Evolutionary conservation across 2,888 invertebrate species (phyloP), one percentile per base, ranked within the genome.

Genomic region (Cistogaster globosa): DNA sequence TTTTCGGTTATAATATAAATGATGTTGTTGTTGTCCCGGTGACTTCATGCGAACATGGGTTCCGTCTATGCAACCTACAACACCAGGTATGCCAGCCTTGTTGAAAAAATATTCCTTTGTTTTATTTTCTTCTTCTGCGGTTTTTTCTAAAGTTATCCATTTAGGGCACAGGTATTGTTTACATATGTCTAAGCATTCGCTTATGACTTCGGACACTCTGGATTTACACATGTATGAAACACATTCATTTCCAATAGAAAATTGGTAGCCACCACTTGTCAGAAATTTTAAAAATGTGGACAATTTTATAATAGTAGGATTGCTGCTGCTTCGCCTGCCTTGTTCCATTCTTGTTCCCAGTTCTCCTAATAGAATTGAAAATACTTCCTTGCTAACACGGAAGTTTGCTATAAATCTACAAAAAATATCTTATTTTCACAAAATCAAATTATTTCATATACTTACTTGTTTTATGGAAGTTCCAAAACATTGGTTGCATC

Each of bases 11-110:
- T 63, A 63, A 45, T 45, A 63, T 4, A 63, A 20, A 45, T 63
- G 63, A 7, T 45, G 9, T n/a, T 20, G 38, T 45, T n/a, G 20
- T 18, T n/a, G 11, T 45, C 63, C 42, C 3, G 48, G 63, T 9
- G n/a, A 63, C 22, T 63, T 63, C 9, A 63, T 42, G n/a, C 63
- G 42, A n/a, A 62, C 18, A 36, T 62, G 36, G n/a, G 60, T 62
- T 16, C 51, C 18, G 60, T 36, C 60, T 12, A 42, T 14, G 14
- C 63, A 63, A 4, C 26, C 26, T 26, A 26, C 26, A 26, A 26
- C 26, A 26, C 26, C 26, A 26, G 26, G 26, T 26, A 26, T 26
- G 26, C 2, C 26, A 26, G 26, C 26, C 26, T 26, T 26, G 26
- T 26, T 26, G 26, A 26, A 26, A 26, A 26, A 26, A 2, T 26